phyloP scores from a whole-genome alignment of 2,797 vertebrate species.

The Megalops cyprinoides region DNA sequence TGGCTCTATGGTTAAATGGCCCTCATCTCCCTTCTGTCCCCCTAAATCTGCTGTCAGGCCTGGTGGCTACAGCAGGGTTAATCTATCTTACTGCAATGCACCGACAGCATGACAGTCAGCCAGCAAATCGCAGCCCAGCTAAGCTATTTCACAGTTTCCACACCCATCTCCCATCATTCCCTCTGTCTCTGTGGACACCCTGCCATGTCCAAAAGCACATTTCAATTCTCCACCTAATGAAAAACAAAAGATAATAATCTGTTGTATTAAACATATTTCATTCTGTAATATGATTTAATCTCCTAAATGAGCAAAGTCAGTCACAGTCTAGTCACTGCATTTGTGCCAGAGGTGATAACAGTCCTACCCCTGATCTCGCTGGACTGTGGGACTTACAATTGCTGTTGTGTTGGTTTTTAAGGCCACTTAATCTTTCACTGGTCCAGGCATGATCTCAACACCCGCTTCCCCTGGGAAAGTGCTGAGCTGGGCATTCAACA shows the following conservation, averaged over 20 bases:
- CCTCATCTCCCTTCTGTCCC: constrained; percentile 18
- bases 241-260: too few relatives aligned
- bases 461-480: neutral
- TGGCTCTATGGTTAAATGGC: neutral
- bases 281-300: too few relatives aligned
- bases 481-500: constrained; percentile 13
- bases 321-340: too few relatives aligned
- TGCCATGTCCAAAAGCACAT: too few relatives aligned
- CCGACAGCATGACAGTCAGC: neutral
- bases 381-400: neutral
- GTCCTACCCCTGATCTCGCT: neutral
- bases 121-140: neutral
- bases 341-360: too few relatives aligned
- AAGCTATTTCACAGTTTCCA: too few relatives aligned
- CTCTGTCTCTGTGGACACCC: too few relatives aligned
- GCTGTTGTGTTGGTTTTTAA: constrained; percentile 13
- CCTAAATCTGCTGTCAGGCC: constrained; percentile 37
- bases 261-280: too few relatives aligned
- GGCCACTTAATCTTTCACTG: constrained; percentile 24
- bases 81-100: neutral
- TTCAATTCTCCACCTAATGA: too few relatives aligned
- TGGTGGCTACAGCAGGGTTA: neutral
- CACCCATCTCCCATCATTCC: too few relatives aligned
- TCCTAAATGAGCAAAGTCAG: too few relatives aligned
- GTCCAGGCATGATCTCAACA: constrained; percentile 22